Evolutionary conservation across 2,797 vertebrate genomes (phyloP).

Genomic region (Aeoliscus strigatus): DNA sequence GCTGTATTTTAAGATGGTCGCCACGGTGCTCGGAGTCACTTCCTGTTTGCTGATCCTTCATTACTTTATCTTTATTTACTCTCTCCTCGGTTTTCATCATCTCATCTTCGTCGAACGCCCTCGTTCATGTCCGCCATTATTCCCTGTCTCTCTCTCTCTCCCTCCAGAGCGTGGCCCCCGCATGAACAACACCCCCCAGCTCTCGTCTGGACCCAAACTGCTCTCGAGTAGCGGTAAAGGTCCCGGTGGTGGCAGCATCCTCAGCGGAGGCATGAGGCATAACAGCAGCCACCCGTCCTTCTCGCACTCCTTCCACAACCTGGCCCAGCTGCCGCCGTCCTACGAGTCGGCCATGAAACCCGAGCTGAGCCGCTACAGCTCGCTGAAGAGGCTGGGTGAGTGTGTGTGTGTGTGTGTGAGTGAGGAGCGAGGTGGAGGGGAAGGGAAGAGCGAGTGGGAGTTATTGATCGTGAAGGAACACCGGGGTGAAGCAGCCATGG

Average conservation of each 20-base stretch:
- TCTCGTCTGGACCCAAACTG: conserved; percentile 79
- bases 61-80: too few relatives aligned
- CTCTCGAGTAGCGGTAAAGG: conserved; percentile 81
- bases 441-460: conserved; percentile 67
- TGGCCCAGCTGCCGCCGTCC: conserved; percentile 87
- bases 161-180: conserved; percentile 81
- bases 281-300: conserved; percentile 86
- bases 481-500: too few relatives aligned
- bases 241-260: too few relatives aligned
- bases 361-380: conserved; percentile 87
- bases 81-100: too few relatives aligned
- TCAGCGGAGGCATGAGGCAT: too few relatives aligned
- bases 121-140: too few relatives aligned
- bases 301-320: conserved; percentile 89
- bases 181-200: conserved; percentile 80
- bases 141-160: too few relatives aligned
- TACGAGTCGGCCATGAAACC: conserved; percentile 88
- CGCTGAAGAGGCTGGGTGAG: conserved; percentile 88
- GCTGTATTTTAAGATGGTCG: conserved; percentile 55
- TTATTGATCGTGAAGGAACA: too few relatives aligned
- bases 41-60: too few relatives aligned
- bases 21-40: conserved; percentile 57
- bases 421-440: too few relatives aligned
- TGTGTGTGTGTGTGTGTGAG: too few relatives aligned
- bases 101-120: too few relatives aligned